Evolutionary conservation across 2,113 vertebrate species (phyloP).

Genomic region (Epinephelus lanceolatus): DNA sequence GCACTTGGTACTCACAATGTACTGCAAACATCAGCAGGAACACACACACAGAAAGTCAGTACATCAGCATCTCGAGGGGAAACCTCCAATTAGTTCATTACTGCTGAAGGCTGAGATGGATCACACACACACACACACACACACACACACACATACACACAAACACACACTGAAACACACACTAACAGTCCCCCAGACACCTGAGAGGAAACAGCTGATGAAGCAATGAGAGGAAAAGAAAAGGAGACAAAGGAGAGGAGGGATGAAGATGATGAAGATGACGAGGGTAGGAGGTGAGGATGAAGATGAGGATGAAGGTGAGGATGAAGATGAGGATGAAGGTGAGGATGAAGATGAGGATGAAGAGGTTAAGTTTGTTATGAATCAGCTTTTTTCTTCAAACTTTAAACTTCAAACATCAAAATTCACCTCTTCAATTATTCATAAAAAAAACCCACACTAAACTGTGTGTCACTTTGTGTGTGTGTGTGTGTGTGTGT

Average conservation of each 20-base stretch:
- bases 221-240: neutral
- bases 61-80: neutral
- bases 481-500: neutral
- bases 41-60: neutral
- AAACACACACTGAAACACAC: neutral
- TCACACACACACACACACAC: neutral
- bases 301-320: too few species aligned
- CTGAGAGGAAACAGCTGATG: conserved; percentile 30
- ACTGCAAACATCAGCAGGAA: too few species aligned
- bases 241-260: neutral
- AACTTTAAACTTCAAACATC: neutral
- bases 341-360: too few species aligned
- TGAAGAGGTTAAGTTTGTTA: neutral
- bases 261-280: too few species aligned
- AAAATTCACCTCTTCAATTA: neutral
- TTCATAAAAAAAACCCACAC: conserved; percentile 4
- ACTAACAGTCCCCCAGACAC: neutral
- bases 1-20: neutral
- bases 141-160: conserved; percentile 1
- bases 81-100: conserved; percentile 13
- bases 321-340: neutral
- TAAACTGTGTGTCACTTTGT: neutral
- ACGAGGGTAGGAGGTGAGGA: neutral
- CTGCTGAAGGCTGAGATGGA: conserved; percentile 8
- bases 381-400: conserved; percentile 3